These are phyloP conservation scores for Acanthurus tractus DNA, from an alignment of 2,797 vertebrate species.

Conservation along the genomic window DNA sequence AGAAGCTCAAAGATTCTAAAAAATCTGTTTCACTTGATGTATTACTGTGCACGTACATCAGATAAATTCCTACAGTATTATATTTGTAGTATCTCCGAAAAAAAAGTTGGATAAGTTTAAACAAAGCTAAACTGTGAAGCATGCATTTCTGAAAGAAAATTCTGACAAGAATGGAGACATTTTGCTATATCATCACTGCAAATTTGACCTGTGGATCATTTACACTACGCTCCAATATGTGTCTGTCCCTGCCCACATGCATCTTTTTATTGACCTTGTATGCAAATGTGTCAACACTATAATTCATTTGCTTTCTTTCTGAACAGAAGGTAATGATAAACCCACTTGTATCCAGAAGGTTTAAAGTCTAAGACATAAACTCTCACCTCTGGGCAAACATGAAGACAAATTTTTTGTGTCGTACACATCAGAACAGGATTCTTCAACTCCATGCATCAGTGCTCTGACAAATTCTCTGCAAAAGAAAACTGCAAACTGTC, in stretches of 20 bases:
- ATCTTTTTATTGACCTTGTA: background rate
- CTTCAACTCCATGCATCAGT: background rate
- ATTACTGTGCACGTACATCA: background rate
- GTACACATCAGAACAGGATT: background rate
- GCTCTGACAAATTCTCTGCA: background rate
- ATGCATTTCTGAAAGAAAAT: background rate
- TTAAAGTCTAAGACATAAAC: background rate
- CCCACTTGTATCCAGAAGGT: background rate
- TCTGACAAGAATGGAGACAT: background rate
- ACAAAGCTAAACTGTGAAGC: background rate
- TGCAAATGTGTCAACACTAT: background rate
- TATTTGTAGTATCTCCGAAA: constrained; percentile 3
- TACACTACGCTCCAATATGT: background rate
- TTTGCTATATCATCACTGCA: background rate
- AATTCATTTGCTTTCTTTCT: background rate
- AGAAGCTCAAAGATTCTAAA: background rate
- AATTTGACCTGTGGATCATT: background rate
- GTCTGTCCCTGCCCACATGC: too few species aligned
- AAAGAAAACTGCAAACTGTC: background rate
- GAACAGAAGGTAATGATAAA: background rate
- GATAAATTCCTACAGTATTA: background rate
- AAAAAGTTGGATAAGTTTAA: background rate
- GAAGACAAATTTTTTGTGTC: background rate
- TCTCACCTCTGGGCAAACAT: background rate
- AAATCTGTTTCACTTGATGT: background rate